Evolutionary conservation across 2,113 vertebrate species (phyloP).

Genomic region (Labeo catla): DNA sequence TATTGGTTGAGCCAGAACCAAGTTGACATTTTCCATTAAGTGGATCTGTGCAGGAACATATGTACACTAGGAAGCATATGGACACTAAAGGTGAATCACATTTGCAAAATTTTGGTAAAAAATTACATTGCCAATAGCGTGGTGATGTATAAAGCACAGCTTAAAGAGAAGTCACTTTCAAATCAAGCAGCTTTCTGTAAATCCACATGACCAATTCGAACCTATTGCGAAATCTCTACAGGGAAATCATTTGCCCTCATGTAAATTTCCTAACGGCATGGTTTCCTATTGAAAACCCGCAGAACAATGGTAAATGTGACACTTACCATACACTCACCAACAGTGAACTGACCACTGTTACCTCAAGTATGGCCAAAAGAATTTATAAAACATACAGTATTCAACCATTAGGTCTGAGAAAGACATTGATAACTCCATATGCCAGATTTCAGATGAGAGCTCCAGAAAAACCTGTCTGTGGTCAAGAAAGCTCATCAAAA

Average conservation of each 20-base stretch:
- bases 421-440: no score
- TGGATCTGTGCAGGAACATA: not conserved
- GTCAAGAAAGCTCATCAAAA: no score
- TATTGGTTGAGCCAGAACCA: no score
- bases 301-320: not conserved
- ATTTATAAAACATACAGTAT: no score
- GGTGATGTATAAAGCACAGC: not conserved
- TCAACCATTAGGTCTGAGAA: no score
- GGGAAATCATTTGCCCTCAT: not conserved
- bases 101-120: not conserved
- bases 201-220: no score
- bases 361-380: no score
- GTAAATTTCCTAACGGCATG: not conserved
- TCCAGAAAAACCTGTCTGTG: no score
- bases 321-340: not conserved
- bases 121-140: not conserved
- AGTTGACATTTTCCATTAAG: not conserved
- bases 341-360: no score
- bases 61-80: no score
- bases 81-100: no score
- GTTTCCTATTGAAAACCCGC: not conserved
- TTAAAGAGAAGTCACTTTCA: not conserved
- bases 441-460: no score
- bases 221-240: not conserved
- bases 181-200: not conserved